Base-by-base conservation (phyloP, 2,888 invertebrate species). In the Lycophotia porphyrea region DNA sequence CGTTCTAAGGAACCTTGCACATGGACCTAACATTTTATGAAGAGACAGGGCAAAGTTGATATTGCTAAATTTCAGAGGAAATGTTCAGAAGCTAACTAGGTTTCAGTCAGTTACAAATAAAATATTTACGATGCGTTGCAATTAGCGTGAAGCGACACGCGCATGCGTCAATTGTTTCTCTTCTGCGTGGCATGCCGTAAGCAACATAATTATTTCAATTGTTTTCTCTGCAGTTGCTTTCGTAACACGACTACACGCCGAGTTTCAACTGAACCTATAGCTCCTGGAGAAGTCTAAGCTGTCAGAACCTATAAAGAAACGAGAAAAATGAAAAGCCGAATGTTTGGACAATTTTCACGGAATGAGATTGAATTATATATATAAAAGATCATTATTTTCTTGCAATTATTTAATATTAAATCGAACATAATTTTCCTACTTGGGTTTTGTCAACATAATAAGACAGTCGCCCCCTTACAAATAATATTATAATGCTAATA, bases 1-100 rank as follows among this genome's bases (percentile, higher is more conserved):
- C 7, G 21, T 39, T 58, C 36, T 75, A 68, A 84, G 67, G 74
- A 67, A 67, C 61, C 77, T 49, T 76, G 34, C 34, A 80, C 84
- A 85, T 55, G 9, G 61, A 58, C 13, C 11, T 63, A 58, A 31
- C 8, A 18, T 58, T 58, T 18, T 13, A 55, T 18, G n/a, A 9
- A 49, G 11, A 27, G 13, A 3, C n/a, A 49, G n/a, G 11, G 11
- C 13, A 52, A 5, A 27, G 15, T 18, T 27, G 27, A n/a, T n/a
- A n/a, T 5, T 52, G n/a, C 13, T n/a, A 5, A n/a, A 13, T 52
- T 49, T 52, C 4, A 49, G 11, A 49, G 9, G 24, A 49, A 49
- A 24, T 24, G 8, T 24, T 8, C 24, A 49, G 24, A 24, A 47
- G 8, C 21, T 47, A 11, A 11, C 13, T 52, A 52, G n/a, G n/a